Evolutionary conservation across 1,140 invertebrate species (phyloP).

Genomic region (Venturia canescens): DNA sequence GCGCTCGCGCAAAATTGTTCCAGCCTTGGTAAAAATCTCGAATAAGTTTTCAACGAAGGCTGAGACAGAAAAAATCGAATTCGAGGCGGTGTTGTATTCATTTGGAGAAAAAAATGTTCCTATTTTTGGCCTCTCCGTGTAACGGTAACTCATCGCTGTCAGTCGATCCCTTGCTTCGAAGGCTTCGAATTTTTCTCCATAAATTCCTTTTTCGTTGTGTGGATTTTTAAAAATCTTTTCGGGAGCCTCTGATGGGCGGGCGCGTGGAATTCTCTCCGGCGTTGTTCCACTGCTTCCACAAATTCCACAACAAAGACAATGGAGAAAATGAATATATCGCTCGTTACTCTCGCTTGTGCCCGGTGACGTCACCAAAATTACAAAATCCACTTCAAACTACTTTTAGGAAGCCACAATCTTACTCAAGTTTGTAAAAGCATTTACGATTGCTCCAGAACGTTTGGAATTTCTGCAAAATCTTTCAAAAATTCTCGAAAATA

Average conservation of each 20-base stretch:
- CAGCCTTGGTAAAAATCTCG: not conserved
- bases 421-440: not conserved
- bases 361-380: too few species aligned
- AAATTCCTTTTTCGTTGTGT: not conserved
- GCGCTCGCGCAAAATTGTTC: not conserved
- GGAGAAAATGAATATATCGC: not conserved
- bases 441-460: not conserved
- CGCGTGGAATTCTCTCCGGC: too few species aligned
- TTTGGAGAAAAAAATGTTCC: slow-evolving; percentile 16
- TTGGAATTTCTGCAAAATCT: not conserved
- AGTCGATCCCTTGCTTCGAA: not conserved
- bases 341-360: too few species aligned
- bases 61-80: not conserved
- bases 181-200: not conserved
- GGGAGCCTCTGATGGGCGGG: too few species aligned
- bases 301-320: not conserved
- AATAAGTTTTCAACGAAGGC: not conserved
- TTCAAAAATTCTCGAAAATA: not conserved
- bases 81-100: not conserved
- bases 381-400: too few species aligned
- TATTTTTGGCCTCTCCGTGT: slow-evolving; percentile 9
- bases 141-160: slow-evolving; percentile 3
- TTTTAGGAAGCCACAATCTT: not conserved
- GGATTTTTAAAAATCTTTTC: not conserved
- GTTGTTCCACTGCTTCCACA: not conserved